Percentiles rank a stretch among this genome's conserved stretches.
Conservation (phyloP, 2,797 vertebrate genomes). For the Bradypodion ventrale region DNA sequence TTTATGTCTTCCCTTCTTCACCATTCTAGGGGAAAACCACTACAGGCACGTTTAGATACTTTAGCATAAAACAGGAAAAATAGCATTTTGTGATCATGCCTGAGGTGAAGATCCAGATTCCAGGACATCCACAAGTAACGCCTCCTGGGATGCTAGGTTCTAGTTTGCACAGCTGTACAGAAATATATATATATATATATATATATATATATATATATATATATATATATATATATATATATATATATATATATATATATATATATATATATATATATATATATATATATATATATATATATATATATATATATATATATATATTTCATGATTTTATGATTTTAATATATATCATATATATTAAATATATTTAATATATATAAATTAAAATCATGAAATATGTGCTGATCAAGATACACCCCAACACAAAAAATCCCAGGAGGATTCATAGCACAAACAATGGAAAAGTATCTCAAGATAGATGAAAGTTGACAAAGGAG, state of each 20-base stretch:
- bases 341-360: too few relatives aligned
- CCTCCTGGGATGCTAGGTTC: neutral
- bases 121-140: fast-evolving
- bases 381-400: neutral
- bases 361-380: too few relatives aligned
- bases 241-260: too few relatives aligned
- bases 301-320: too few relatives aligned
- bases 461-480: conserved; percentile 15
- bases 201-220: too few relatives aligned
- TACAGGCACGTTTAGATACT: neutral
- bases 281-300: too few relatives aligned
- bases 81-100: neutral
- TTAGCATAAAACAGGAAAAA: fast-evolving
- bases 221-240: too few relatives aligned
- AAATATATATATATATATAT: too few relatives aligned
- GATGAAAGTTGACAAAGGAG: conserved; percentile 26
- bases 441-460: conserved; percentile 14
- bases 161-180: neutral
- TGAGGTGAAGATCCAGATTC: neutral
- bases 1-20: neutral
- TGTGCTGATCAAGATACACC: conserved; percentile 4
- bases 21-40: neutral
- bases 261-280: too few relatives aligned
- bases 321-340: too few relatives aligned
- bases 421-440: neutral